These are phyloP conservation scores for Acleris cristana DNA, from an alignment of 2,888 invertebrate genomes.

Conservation along the genomic window DNA sequence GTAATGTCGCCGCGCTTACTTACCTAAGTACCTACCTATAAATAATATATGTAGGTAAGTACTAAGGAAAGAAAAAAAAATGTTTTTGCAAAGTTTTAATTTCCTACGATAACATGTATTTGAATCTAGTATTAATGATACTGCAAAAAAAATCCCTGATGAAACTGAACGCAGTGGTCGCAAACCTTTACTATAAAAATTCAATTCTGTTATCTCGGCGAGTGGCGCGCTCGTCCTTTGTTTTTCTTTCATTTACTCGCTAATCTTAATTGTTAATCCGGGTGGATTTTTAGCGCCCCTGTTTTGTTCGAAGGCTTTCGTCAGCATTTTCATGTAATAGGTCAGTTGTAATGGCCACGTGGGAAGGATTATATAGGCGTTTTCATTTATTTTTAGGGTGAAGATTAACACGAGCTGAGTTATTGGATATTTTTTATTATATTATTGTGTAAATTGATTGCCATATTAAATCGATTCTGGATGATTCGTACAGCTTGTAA, in stretches of 20 bases:
- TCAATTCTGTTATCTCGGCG: slow-evolving; percentile 31
- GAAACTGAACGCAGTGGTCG: slow-evolving; percentile 16
- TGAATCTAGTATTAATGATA: background rate
- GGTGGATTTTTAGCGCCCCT: slow-evolving; percentile 26
- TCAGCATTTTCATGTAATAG: slow-evolving; percentile 8
- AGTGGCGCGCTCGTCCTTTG: slow-evolving; percentile 23
- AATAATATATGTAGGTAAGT: too few species aligned
- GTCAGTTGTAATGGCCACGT: background rate
- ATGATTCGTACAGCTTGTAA: too few species aligned
- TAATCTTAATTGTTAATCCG: slow-evolving; percentile 37
- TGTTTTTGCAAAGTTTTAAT: too few species aligned
- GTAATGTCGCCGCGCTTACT: too few species aligned
- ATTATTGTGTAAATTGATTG: too few species aligned
- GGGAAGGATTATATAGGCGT: background rate
- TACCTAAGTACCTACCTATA: too few species aligned
- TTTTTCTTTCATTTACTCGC: slow-evolving; percentile 35
- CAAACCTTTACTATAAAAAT: slow-evolving; percentile 32
- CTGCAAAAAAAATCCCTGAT: background rate
- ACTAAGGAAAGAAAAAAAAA: too few species aligned
- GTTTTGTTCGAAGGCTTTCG: slow-evolving; percentile 14
- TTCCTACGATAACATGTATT: background rate
- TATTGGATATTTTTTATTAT: too few species aligned
- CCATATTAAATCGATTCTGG: too few species aligned
- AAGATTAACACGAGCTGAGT: too few species aligned
- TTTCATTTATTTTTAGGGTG: background rate